phyloP scores from a whole-genome alignment of 2,113 vertebrate species.

The Anoura caudifer region DNA sequence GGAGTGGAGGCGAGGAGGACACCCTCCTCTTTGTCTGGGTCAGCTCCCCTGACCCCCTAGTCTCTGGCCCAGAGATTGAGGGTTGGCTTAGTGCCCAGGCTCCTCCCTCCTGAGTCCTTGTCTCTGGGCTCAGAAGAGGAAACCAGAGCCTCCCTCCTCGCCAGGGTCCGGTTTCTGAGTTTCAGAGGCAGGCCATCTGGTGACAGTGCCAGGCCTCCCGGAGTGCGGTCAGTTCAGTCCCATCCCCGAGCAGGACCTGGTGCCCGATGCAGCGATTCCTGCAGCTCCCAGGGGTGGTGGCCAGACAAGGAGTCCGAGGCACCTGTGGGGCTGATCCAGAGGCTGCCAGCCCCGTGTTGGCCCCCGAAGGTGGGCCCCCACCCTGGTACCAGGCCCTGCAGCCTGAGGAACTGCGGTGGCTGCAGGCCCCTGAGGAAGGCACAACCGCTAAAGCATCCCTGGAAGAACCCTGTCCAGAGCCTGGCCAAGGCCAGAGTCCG shows the following conservation, averaged over 20 bases:
- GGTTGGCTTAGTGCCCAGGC: background rate
- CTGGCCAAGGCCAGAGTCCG: conserved; percentile 70
- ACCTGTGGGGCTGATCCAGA: conserved; percentile 82
- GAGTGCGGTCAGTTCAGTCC: background rate
- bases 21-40: background rate
- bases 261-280: conserved; percentile 91
- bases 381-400: conserved; percentile 91
- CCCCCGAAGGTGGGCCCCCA: conserved; percentile 82
- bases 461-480: conserved; percentile 74
- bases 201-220: background rate
- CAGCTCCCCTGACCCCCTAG: background rate
- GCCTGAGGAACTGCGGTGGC: conserved; percentile 88
- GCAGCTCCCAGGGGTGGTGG: conserved; percentile 86
- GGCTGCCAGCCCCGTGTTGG: conserved; percentile 89
- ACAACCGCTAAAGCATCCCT: conserved; percentile 68
- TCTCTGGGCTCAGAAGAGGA: background rate
- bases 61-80: background rate
- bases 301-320: conserved; percentile 58
- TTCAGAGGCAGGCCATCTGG: conserved; percentile 14
- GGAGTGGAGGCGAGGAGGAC: background rate
- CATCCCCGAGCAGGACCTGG: background rate
- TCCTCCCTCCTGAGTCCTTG: background rate
- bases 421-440: conserved; percentile 75
- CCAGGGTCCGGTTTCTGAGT: conserved; percentile 81
- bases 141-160: conserved; percentile 39